Evolutionary conservation across 2,113 vertebrate genomes (phyloP).

Genomic region (Platanista minor): DNA sequence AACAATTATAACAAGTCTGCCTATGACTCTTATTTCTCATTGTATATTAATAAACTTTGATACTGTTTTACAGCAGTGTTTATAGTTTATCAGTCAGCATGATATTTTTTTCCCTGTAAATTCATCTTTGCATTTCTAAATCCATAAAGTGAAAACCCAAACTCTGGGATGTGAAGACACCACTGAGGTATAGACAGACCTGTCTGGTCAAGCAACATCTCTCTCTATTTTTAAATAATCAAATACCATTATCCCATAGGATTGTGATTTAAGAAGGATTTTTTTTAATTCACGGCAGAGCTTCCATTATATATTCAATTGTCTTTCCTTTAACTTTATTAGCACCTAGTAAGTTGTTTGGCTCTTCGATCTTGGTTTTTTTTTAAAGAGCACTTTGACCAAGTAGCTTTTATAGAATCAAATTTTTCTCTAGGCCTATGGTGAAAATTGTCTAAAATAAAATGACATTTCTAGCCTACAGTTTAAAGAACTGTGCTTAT

Average conservation of each 20-base stretch:
- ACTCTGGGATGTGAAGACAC: not conserved
- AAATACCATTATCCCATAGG: not conserved
- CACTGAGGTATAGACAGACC: not conserved
- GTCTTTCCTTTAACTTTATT: not conserved
- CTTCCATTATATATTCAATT: not conserved
- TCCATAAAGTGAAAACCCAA: not conserved
- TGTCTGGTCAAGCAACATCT: not conserved
- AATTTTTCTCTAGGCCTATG: not conserved
- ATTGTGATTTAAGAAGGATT: not conserved
- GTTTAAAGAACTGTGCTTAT: not conserved
- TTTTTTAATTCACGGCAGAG: not conserved
- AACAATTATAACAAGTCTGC: not conserved
- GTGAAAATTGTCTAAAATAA: not conserved
- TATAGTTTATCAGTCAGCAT: not conserved
- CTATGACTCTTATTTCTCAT: not conserved
- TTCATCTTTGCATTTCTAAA: not conserved
- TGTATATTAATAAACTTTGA: not conserved
- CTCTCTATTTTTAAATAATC: not conserved
- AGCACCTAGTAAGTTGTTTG: not conserved
- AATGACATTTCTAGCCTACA: not conserved
- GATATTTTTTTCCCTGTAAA: not conserved
- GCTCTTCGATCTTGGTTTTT: not conserved
- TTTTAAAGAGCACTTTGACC: not conserved
- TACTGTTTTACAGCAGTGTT: not conserved
- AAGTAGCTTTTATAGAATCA: not conserved